phyloP scores from a whole-genome alignment of 2,797 vertebrate species.

The Heteromormyrus szaboi region DNA sequence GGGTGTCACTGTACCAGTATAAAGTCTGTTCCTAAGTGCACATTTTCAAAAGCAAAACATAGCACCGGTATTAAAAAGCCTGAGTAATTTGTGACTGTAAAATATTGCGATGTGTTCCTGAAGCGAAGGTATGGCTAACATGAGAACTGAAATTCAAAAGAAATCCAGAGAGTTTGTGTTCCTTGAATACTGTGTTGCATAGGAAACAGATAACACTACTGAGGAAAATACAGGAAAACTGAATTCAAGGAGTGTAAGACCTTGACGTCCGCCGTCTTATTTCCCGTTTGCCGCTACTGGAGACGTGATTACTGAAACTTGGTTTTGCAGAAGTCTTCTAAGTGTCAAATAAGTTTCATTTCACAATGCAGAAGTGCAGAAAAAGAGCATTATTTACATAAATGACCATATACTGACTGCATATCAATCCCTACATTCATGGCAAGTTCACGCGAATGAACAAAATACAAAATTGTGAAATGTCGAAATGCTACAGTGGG shows the following conservation, averaged over 20 bases:
- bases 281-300: neutral
- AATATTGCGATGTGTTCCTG: conserved; percentile 75
- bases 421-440: conserved; percentile 5
- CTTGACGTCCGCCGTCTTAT: conserved; percentile 13
- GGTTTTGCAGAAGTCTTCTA: neutral
- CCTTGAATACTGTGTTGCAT: conserved; percentile 69
- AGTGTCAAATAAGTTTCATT: neutral
- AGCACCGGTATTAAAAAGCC: conserved; percentile 66
- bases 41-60: conserved; percentile 64
- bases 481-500: neutral
- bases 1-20: conserved; percentile 30
- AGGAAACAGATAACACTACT: conserved; percentile 74
- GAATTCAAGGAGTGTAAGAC: neutral
- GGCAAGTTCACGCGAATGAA: neutral
- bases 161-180: conserved; percentile 65
- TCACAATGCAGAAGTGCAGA: conserved; percentile 1
- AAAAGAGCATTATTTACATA: conserved; percentile 1
- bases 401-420: neutral
- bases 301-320: neutral
- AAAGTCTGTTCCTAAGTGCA: conserved; percentile 44
- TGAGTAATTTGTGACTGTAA: conserved; percentile 73
- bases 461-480: neutral
- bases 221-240: conserved; percentile 44
- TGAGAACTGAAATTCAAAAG: conserved; percentile 45
- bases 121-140: conserved; percentile 67